Percentiles rank a stretch among this genome's conserved stretches.
phyloP scores from a whole-genome alignment of 2,113 vertebrate genomes.

The Odocoileus virginianus region DNA sequence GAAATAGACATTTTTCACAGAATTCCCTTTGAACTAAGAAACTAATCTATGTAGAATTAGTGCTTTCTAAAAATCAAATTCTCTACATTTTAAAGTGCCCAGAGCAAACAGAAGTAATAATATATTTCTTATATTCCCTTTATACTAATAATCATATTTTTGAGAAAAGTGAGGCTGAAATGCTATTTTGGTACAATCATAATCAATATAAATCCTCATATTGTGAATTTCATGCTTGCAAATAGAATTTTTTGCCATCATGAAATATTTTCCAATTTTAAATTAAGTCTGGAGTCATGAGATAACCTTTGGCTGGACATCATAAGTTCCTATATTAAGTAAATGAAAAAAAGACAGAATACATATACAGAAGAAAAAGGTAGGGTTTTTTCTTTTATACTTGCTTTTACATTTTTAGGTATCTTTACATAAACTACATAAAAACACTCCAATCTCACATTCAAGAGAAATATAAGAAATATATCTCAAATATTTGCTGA shows the following conservation, averaged over 20 bases:
- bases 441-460: neutral
- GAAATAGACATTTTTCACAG: neutral
- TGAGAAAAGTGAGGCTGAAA: neutral
- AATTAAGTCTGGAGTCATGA: neutral
- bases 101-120: neutral
- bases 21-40: neutral
- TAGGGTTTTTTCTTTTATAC: neutral
- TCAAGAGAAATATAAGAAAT: neutral
- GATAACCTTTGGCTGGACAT: neutral
- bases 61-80: neutral
- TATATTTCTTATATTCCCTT: neutral
- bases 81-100: neutral
- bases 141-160: slow-evolving; percentile 6
- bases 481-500: neutral
- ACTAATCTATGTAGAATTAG: neutral
- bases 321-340: neutral
- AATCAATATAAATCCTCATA: neutral
- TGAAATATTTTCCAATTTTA: neutral
- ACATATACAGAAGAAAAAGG: neutral
- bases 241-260: neutral
- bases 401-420: neutral
- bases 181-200: neutral
- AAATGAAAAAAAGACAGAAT: neutral
- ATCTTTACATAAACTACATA: neutral
- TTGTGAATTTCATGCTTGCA: neutral